Evolutionary conservation across 2,888 invertebrate species (phyloP), one percentile per base, ranked within the genome.

Genomic region (Bibio marci): DNA sequence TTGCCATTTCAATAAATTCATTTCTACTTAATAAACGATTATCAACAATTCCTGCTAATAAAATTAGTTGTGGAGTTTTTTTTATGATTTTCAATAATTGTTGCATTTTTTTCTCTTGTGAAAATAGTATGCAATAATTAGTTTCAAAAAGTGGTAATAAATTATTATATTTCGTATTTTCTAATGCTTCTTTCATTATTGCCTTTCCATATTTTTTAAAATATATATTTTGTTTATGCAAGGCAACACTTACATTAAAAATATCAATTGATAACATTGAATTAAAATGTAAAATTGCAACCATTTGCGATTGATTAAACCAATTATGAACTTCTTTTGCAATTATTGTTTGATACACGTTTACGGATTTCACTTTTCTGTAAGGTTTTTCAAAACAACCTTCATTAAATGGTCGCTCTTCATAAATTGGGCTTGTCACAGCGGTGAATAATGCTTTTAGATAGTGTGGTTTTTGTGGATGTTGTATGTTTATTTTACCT

Each of bases 11-110:
- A 19, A 76, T 50, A 25, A 86, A 61, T 49, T 85, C 79, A 52
- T 76, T 76, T 46, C 70, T 70, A 44, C 71, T 77, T 47, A 86
- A 49, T 22, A 85, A 57, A 41, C 64, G 67, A 35, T 75, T 73
- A 49, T 86, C 74, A 37, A 79, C 67, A 43, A 85, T 73, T n/a
- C 76, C 85, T 71, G 81, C 80, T 57, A 87, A 56, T 15, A 86
- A 60, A 46, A 78, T 56, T 50, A 81, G 59, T 53, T 80, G 75
- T 2, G 80, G 80, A 44, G 73, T 67, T 53, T 76, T 82, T 43
- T 73, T 80, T 5, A 75, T 55, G 31, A 78, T 67, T 55, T 73
- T 76, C 28, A 79, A 55, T 50, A 86, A 53, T 47, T 67, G 65
- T 10, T 57, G 56, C 28, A 76, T 67, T 50, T 73, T 70, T 26